phyloP scores from a whole-genome alignment of 2,797 vertebrate genomes.

The Sphenopsis melanotis region DNA sequence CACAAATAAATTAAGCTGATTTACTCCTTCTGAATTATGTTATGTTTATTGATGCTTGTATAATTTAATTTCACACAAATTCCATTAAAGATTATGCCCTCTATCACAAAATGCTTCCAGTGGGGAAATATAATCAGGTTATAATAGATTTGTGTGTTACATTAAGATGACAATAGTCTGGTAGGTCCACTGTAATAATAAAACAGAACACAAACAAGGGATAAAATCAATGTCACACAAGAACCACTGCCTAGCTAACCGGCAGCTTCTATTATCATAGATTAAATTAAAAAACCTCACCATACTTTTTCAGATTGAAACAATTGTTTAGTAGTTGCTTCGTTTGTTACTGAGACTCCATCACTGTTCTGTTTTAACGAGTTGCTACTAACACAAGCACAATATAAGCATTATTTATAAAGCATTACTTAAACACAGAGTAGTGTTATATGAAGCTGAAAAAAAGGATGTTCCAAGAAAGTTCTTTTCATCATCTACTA shows the following conservation, averaged over 20 bases:
- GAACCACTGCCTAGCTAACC: slow-evolving; percentile 78
- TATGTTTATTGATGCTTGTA: slow-evolving; percentile 90
- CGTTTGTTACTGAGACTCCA: slow-evolving; percentile 19
- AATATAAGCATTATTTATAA: slow-evolving; percentile 33
- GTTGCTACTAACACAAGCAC: background rate
- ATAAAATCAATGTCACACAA: slow-evolving; percentile 79
- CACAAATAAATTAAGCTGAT: slow-evolving; percentile 87
- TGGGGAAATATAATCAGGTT: slow-evolving; percentile 86
- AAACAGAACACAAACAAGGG: slow-evolving; percentile 74
- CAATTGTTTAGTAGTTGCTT: slow-evolving; percentile 48
- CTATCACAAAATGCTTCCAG: slow-evolving; percentile 77
- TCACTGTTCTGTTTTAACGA: slow-evolving; percentile 22
- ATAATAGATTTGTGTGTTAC: slow-evolving; percentile 87
- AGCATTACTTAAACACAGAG: slow-evolving; percentile 42
- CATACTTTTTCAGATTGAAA: slow-evolving; percentile 24
- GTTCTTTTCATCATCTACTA: background rate
- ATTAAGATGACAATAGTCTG: slow-evolving; percentile 81
- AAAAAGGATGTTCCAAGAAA: background rate
- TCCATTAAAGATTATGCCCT: slow-evolving; percentile 87
- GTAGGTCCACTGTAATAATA: slow-evolving; percentile 85
- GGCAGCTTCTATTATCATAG: slow-evolving; percentile 75
- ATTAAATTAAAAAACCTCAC: slow-evolving; percentile 64
- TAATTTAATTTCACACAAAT: slow-evolving; percentile 94
- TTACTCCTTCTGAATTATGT: slow-evolving; percentile 90
- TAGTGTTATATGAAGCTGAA: background rate